phyloP scores from a whole-genome alignment of 2,888 invertebrate species.

The Melolontha melolontha region DNA sequence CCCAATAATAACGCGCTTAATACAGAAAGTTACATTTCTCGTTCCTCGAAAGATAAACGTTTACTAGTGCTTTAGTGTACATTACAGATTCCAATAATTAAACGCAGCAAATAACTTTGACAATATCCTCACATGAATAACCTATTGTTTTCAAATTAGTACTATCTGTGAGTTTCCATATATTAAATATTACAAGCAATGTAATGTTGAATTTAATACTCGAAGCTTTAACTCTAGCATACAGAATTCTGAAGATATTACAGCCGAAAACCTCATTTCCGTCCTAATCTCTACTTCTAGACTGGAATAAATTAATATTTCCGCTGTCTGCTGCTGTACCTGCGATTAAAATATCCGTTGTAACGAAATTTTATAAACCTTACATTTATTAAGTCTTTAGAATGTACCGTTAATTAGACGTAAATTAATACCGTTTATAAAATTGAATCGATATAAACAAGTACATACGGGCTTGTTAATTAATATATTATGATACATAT shows the following conservation, averaged over 20 bases:
- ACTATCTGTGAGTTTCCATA: slow-evolving; percentile 9
- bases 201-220: slow-evolving; percentile 5
- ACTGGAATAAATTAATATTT: slow-evolving; percentile 19
- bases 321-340: neutral
- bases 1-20: too few species aligned
- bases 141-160: neutral
- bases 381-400: too few species aligned
- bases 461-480: too few species aligned
- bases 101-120: neutral
- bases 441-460: too few species aligned
- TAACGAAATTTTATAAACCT: too few species aligned
- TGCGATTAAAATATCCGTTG: neutral
- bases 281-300: slow-evolving; percentile 15
- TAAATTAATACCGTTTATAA: too few species aligned
- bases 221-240: neutral
- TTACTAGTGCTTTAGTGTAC: too few species aligned
- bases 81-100: too few species aligned
- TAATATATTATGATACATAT: too few species aligned
- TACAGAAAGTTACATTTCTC: too few species aligned
- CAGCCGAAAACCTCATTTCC: slow-evolving; percentile 17
- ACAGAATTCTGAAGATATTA: slow-evolving; percentile 10
- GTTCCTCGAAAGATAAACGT: too few species aligned
- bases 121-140: neutral
- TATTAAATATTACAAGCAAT: slow-evolving; percentile 8
- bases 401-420: too few species aligned